Evolutionary conservation across 2,888 invertebrate genomes (phyloP), one percentile per base, ranked within the genome.

Genomic region (Oxyscelio sp.): DNA sequence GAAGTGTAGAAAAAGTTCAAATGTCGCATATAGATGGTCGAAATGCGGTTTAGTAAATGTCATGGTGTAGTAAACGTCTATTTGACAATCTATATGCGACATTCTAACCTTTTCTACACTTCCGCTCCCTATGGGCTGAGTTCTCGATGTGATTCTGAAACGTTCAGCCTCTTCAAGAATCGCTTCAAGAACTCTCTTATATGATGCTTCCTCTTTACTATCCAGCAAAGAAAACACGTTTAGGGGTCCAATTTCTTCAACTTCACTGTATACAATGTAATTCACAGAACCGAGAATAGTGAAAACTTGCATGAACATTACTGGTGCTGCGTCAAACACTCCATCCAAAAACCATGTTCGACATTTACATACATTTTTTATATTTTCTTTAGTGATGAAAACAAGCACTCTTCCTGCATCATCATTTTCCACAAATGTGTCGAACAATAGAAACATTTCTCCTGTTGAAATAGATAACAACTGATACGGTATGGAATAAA

Each of bases 281-380:
- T 4, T 27, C 3, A 27, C 27, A 4, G n/a, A n/a, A n/a, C n/a
- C n/a, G n/a, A n/a, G n/a, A n/a, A n/a, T n/a, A n/a, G n/a, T n/a
- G n/a, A n/a, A 66, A 9, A 66, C 24, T 22, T 68, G 54, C 5
- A 40, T 54, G 15, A 68, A 68, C 48, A 68, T 68, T 19, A 58
- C 17, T 31, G 70, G 70, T 8, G 58, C 19, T 27, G 34, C 19
- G 58, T 70, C 59, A 21, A 73, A 73, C 13, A 52, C 61, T 3
- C 73, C 61, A 17, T 73, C 52, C 15, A 73, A 6, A 34, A 40
- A n/a, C n/a, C n/a, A n/a, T n/a, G n/a, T n/a, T n/a, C n/a, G n/a
- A n/a, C n/a, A n/a, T n/a, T n/a, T n/a, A 52, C 50, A 40, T 9
- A 73, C 15, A 38, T 50, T n/a, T 27, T 48, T 34, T 15, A 73